Evolutionary conservation across 2,113 vertebrate genomes (phyloP).

Genomic region (Erythrolamprus reginae): DNA sequence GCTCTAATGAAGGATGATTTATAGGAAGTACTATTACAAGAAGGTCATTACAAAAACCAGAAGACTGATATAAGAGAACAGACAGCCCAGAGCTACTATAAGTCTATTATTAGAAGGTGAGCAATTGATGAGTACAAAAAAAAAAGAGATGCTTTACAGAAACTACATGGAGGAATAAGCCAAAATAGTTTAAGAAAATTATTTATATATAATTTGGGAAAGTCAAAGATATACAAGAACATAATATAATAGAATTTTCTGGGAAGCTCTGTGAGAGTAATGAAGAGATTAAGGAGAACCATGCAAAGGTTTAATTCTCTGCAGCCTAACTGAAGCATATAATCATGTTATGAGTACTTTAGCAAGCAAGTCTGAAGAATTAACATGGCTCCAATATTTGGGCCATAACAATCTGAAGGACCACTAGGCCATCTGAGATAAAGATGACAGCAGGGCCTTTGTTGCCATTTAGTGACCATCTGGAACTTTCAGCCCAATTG

Average conservation of each 20-base stretch:
- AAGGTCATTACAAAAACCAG: background rate
- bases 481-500: background rate
- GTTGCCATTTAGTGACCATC: background rate
- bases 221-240: background rate
- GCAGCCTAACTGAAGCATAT: background rate
- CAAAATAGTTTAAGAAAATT: background rate
- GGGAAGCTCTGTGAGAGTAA: background rate
- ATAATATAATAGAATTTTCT: background rate
- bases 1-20: background rate
- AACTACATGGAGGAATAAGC: background rate
- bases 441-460: background rate
- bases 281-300: background rate
- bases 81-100: background rate
- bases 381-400: background rate
- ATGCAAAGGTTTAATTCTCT: background rate
- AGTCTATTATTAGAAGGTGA: background rate
- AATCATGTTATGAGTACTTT: background rate
- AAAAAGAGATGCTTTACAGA: background rate
- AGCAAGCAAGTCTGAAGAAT: background rate
- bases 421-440: background rate
- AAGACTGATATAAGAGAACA: background rate
- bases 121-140: background rate
- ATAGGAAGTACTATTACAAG: background rate
- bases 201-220: background rate
- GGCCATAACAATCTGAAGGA: background rate